These are phyloP conservation scores for Palaemon carinicauda DNA, from an alignment of 1,140 invertebrate species.

Conservation along the genomic window DNA sequence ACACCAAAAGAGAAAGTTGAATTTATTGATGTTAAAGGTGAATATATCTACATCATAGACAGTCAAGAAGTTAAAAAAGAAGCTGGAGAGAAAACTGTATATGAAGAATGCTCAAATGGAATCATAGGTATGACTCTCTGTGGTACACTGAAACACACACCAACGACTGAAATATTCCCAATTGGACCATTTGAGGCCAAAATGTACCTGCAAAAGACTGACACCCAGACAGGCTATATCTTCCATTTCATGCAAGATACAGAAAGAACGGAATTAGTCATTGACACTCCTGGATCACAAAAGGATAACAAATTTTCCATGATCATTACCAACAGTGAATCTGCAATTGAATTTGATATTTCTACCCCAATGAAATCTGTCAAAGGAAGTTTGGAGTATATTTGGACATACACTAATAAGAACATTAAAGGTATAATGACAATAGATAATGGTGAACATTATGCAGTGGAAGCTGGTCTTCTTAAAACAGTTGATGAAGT, in stretches of 20 bases:
- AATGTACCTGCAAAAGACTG: slow-evolving; percentile 28
- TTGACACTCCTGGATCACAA: slow-evolving; percentile 32
- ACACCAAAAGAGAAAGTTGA: slow-evolving; percentile 83
- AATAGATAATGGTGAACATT: background rate
- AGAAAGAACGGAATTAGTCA: background rate
- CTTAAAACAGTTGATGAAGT: background rate
- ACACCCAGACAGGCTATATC: slow-evolving; percentile 41
- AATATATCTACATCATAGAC: slow-evolving; percentile 34
- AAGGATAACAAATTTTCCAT: background rate
- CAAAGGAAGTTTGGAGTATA: slow-evolving; percentile 4
- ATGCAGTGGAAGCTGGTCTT: background rate
- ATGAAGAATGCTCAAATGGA: slow-evolving; percentile 4
- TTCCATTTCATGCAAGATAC: slow-evolving; percentile 3
- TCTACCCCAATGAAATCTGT: background rate
- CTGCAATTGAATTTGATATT: background rate
- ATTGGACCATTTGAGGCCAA: slow-evolving; percentile 1
- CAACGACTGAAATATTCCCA: background rate
- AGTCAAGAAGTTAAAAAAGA: background rate
- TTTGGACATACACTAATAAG: slow-evolving; percentile 3
- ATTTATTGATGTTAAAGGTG: slow-evolving; percentile 70
- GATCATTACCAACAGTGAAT: background rate
- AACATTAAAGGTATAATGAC: background rate
- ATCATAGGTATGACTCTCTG: slow-evolving; percentile 1
- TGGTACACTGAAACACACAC: background rate
- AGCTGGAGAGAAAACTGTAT: background rate